phyloP scores from a whole-genome alignment of 2,797 vertebrate species.

The Tokudaia muenninki region DNA sequence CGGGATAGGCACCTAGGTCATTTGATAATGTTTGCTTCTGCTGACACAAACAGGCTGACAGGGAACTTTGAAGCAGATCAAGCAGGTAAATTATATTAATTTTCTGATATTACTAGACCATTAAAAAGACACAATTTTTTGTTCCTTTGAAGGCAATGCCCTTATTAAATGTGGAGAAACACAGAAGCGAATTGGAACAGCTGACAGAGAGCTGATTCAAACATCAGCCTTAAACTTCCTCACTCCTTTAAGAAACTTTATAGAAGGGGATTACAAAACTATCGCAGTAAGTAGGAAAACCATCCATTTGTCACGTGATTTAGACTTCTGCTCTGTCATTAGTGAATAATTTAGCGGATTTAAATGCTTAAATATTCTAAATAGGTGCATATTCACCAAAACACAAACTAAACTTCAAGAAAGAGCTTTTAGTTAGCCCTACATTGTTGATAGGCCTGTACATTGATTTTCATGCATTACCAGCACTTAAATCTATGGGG shows the following conservation, averaged over 20 bases:
- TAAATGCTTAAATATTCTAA: constrained; percentile 42
- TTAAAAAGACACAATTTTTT: constrained; percentile 10
- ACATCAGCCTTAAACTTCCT: constrained; percentile 98
- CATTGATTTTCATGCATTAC: constrained; percentile 29
- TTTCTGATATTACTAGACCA: constrained; percentile 64
- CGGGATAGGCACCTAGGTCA: not conserved
- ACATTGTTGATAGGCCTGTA: not conserved
- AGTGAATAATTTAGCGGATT: constrained; percentile 47
- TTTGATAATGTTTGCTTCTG: constrained; percentile 51
- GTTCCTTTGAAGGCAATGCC: constrained; percentile 91
- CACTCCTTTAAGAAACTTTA: constrained; percentile 97
- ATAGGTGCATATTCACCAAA: not conserved
- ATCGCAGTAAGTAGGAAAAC: constrained; percentile 94
- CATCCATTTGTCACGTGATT: constrained; percentile 58
- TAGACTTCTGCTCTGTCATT: constrained; percentile 19
- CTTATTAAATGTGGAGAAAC: constrained; percentile 96
- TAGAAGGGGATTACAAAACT: constrained; percentile 99
- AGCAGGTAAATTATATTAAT: constrained; percentile 50
- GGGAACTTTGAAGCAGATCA: constrained; percentile 53
- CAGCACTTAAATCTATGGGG: constrained; percentile 30
- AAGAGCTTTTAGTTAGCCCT: constrained; percentile 8
- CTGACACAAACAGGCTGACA: constrained; percentile 30
- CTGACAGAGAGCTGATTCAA: constrained; percentile 97
- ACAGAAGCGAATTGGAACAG: constrained; percentile 96
- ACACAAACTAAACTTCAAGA: constrained; percentile 45